Evolutionary conservation across 2,888 invertebrate species (phyloP).

Genomic region (Ichneumoninae sp.): DNA sequence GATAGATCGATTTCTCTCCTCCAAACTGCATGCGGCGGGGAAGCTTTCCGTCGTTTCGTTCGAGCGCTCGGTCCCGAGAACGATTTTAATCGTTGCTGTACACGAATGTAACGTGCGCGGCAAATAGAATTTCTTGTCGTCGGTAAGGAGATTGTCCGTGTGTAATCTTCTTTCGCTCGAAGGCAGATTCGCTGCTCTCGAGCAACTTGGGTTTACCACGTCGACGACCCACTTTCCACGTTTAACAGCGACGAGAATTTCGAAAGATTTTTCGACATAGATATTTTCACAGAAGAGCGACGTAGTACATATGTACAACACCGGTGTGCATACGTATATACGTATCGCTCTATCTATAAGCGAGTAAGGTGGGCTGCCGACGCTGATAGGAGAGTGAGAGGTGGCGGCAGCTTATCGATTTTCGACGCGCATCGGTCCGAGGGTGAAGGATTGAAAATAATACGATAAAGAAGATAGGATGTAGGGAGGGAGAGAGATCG

Average conservation of each 20-base stretch:
- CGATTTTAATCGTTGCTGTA: slow-evolving; percentile 18
- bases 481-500: slow-evolving; percentile 35
- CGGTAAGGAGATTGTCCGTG: slow-evolving; percentile 8
- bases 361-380: slow-evolving; percentile 45
- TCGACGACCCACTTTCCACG: slow-evolving; percentile 29
- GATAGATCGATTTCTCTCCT: slow-evolving; percentile 50
- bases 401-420: slow-evolving; percentile 66
- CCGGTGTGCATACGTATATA: background rate
- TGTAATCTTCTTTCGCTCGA: background rate
- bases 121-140: background rate
- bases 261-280: slow-evolving; percentile 21
- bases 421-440: slow-evolving; percentile 67
- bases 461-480: slow-evolving; percentile 64
- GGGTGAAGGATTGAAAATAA: slow-evolving; percentile 68
- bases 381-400: slow-evolving; percentile 58
- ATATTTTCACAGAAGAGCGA: slow-evolving; percentile 13
- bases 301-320: background rate
- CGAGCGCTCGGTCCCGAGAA: background rate
- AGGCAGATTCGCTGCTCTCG: slow-evolving; percentile 5
- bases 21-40: background rate
- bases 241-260: slow-evolving; percentile 31
- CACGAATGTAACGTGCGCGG: background rate
- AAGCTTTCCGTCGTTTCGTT: background rate
- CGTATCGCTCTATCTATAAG: slow-evolving; percentile 34
- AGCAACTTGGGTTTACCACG: background rate